Evolutionary conservation across 2,113 vertebrate genomes (phyloP).

Genomic region (Callipepla californica): DNA sequence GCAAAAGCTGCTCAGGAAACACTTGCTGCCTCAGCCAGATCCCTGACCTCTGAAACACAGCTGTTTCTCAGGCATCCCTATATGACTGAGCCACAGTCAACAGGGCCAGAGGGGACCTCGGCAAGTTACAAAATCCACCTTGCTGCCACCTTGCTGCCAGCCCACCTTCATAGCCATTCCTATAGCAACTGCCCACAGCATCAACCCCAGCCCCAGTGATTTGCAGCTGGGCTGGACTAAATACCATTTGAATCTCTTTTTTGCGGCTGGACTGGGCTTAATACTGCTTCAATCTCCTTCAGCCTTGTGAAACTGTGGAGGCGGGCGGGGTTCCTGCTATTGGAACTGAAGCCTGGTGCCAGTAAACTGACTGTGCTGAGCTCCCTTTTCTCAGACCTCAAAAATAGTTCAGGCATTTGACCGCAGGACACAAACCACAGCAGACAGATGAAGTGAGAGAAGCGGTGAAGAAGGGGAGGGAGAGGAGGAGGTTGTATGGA

Average conservation of each 20-base stretch:
- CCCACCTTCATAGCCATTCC: neutral
- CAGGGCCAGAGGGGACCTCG: neutral
- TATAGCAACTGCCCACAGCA: neutral
- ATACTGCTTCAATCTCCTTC: neutral
- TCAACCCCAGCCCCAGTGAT: neutral
- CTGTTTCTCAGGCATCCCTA: neutral
- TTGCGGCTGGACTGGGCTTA: accelerated
- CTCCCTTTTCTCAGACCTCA: constrained; percentile 46
- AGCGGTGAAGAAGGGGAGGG: neutral
- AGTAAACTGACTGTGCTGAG: neutral
- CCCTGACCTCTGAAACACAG: neutral
- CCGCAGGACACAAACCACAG: neutral
- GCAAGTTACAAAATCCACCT: neutral
- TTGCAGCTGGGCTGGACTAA: accelerated
- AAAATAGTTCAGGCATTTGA: constrained; percentile 15
- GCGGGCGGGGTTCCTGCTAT: neutral
- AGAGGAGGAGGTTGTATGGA: accelerated
- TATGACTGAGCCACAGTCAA: neutral
- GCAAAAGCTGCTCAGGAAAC: constrained; percentile 1
- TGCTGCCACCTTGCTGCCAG: neutral
- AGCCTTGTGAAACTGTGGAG: neutral
- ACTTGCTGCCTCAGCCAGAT: neutral
- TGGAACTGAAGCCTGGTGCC: constrained; percentile 14
- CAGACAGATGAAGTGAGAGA: constrained; percentile 2
- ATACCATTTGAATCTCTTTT: neutral